Base-by-base conservation (phyloP, 2,888 invertebrate genomes). In the Melinaea menophilus region DNA sequence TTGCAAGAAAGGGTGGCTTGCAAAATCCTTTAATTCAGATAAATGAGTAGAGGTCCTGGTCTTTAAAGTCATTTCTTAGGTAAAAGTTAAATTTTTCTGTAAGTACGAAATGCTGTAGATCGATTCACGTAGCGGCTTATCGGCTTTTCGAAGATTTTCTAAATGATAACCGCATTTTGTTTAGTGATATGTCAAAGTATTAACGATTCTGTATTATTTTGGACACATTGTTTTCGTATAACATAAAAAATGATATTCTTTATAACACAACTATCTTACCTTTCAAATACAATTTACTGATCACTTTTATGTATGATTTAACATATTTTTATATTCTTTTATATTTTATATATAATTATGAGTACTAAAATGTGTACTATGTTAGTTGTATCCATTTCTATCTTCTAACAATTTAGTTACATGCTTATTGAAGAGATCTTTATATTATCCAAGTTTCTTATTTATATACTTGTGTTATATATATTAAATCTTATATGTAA, bases 141-240 rank as follows among this genome's bases (percentile, higher is more conserved):
- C 68, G 64, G 71, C 63, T 66, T 67, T 66, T 41, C 64, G 48
- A 67, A 64, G 69, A 71, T 69, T 69, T 64, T 65, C 60, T 59
- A 59, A 61, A 64, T 60, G 65, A 68, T 61, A 64, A 51, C 58
- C 60, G 68, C 58, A 62, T 62, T 62, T 67, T 68, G 65, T 67
- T 58, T 41, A 51, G 62, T 59, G 55, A 59, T 55, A 60, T 63
- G 56, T 61, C 65, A 58, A 13, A 22, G 34, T 62, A 45, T 60
- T 62, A 59, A 62, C 59, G 58, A 45, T 58, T 55, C 22, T 11
- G 35, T 58, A 62, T 58, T 51, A 31, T 62, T 56, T 59, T 46
- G 12, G 46, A 31, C 2, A 37, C 11, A 34, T 63, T 59, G 22
- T 47, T 56, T 55, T 37, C 34, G 33, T 13, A 9, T 61, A 55